Conservation (phyloP, 2,113 vertebrate genomes). For the Natator depressus region DNA sequence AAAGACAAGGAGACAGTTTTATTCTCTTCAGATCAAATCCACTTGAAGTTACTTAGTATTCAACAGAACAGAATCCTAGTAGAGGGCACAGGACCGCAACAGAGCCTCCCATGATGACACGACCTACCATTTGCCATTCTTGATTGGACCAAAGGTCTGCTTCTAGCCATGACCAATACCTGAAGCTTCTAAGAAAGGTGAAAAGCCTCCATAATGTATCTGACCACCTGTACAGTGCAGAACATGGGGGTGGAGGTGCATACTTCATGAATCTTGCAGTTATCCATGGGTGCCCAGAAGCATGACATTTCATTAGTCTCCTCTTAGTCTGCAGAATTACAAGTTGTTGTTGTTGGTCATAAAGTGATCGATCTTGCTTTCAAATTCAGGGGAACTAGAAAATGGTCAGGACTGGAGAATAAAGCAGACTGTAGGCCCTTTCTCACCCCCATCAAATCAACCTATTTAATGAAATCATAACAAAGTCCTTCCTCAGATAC, state of each 20-base stretch:
- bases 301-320: neutral
- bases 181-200: neutral
- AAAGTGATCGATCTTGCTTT: neutral
- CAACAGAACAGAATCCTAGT: neutral
- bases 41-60: neutral
- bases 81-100: neutral
- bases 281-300: neutral
- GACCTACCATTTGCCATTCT: neutral
- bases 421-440: neutral
- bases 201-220: accelerated
- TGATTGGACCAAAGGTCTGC: neutral
- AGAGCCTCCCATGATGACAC: neutral
- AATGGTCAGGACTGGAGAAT: neutral
- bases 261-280: neutral
- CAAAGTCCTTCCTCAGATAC: neutral
- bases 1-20: neutral
- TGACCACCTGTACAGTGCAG: neutral
- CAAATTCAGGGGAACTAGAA: neutral
- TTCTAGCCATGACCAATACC: neutral
- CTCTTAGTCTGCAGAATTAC: neutral
- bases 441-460: neutral
- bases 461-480: neutral
- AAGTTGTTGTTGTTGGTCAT: neutral
- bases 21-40: neutral
- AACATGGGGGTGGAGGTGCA: neutral